A percentile compares a stretch with the other conserved stretches of the same genome.
Conservation (phyloP, 1,140 invertebrate species). For the Drosophila punjabiensis region DNA sequence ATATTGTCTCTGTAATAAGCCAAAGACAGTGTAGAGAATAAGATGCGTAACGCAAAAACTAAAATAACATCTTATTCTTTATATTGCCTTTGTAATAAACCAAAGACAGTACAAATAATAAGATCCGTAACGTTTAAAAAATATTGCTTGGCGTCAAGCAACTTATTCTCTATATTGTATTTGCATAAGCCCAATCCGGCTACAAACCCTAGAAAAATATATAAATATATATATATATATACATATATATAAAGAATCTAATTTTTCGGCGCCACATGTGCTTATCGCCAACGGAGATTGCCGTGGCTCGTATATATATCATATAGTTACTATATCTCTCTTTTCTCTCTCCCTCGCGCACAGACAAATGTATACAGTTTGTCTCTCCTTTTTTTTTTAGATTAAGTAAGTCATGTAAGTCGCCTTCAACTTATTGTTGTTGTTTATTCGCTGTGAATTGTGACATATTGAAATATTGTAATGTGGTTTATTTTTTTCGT, state of each 20-base stretch:
- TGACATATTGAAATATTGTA: conserved; percentile 63
- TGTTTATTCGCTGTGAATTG: conserved; percentile 67
- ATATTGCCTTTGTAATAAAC: not conserved
- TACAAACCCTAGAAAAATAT: conserved; percentile 18
- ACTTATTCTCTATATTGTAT: not conserved
- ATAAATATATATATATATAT: no score
- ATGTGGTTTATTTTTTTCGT: conserved; percentile 39
- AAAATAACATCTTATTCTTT: not conserved
- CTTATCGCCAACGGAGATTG: conserved; percentile 21
- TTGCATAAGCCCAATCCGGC: conserved; percentile 9
- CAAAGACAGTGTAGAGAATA: not conserved
- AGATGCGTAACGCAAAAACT: not conserved
- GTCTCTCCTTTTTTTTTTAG: conserved; percentile 14
- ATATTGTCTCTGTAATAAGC: no score
- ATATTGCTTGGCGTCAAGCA: no score
- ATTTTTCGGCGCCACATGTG: conserved; percentile 12
- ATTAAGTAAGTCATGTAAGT: conserved; percentile 53
- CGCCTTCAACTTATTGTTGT: conserved; percentile 68
- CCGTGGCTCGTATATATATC: conserved; percentile 6
- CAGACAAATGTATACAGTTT: conserved; percentile 15
- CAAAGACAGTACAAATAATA: not conserved
- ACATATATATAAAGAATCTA: conserved; percentile 13
- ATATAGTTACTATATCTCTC: conserved; percentile 21
- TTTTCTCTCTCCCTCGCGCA: conserved; percentile 27
- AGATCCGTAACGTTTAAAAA: not conserved